phyloP scores from a whole-genome alignment of 2,888 invertebrate species.

The Selenia dentaria region DNA sequence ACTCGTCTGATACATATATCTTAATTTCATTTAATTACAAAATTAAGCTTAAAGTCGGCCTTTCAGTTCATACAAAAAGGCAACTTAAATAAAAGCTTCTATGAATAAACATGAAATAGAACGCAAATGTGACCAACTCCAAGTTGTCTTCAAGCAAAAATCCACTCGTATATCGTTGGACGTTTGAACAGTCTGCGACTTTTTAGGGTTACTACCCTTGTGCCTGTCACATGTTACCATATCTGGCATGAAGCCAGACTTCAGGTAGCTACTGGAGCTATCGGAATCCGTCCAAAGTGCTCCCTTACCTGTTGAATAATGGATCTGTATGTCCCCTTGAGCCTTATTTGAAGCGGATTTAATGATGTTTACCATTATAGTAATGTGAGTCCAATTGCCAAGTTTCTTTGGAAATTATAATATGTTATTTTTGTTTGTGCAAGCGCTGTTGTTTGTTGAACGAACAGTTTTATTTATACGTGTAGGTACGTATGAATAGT shows the following conservation, averaged over 20 bases:
- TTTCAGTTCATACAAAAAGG: no score
- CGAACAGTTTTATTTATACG: no score
- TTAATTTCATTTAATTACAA: no score
- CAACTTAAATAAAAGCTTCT: no score
- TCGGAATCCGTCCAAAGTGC: constrained; percentile 48
- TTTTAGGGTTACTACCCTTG: constrained; percentile 25
- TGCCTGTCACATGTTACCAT: constrained; percentile 31
- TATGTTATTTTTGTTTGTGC: constrained; percentile 21
- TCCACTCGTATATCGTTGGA: constrained; percentile 27
- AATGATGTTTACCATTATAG: constrained; percentile 50
- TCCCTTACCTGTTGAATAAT: constrained; percentile 69
- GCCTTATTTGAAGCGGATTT: constrained; percentile 51
- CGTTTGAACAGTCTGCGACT: constrained; percentile 19
- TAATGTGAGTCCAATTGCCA: constrained; percentile 31
- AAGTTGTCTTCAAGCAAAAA: constrained; percentile 25
- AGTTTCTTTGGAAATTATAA: constrained; percentile 24
- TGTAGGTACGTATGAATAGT: no score
- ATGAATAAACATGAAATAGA: no score
- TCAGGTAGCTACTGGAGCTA: constrained; percentile 35
- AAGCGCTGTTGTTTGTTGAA: constrained; percentile 12
- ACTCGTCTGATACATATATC: no score
- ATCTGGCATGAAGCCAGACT: constrained; percentile 48
- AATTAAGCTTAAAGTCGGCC: no score
- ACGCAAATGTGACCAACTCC: constrained; percentile 25
- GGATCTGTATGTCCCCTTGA: constrained; percentile 40